Percentiles rank a stretch among this genome's conserved stretches.
These are phyloP conservation scores for Platichthys flesus DNA, from an alignment of 2,113 vertebrate species.

Conservation along the genomic window DNA sequence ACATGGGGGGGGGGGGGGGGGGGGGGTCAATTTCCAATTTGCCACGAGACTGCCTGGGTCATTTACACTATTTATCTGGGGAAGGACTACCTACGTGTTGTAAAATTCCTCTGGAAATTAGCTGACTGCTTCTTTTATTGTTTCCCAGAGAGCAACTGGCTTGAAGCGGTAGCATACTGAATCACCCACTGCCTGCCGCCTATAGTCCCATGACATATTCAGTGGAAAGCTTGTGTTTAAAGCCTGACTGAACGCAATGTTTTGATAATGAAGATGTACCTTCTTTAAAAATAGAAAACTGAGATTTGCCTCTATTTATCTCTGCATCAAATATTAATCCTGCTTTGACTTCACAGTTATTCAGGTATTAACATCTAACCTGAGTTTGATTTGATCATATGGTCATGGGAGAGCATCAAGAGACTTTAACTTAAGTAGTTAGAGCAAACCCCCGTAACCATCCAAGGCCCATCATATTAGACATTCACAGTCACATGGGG, in stretches of 20 bases:
- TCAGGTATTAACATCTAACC: too few species aligned
- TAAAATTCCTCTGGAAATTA: constrained; percentile 52
- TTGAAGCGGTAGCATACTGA: neutral
- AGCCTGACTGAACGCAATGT: neutral
- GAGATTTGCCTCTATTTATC: neutral
- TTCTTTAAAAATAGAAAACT: neutral
- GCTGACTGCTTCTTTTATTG: constrained; percentile 38
- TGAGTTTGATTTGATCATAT: neutral
- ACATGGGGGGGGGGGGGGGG: constrained; percentile 30
- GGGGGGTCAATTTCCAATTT: constrained; percentile 67
- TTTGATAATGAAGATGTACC: neutral
- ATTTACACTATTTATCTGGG: constrained; percentile 57
- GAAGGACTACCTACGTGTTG: constrained; percentile 23
- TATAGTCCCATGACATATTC: constrained; percentile 1
- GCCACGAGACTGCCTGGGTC: constrained; percentile 54
- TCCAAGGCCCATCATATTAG: too few species aligned
- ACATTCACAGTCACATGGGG: too few species aligned
- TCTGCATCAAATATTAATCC: neutral
- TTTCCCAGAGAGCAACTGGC: constrained; percentile 14
- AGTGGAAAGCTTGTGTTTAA: neutral
- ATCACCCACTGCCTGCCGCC: neutral
- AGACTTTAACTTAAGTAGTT: too few species aligned
- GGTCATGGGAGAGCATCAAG: too few species aligned
- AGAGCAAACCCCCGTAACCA: too few species aligned
- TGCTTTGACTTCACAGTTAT: neutral